Evolutionary conservation across 92 coral and sea anemone genomes (phyloP).

Genomic region (Palythoa heliodiscus): DNA sequence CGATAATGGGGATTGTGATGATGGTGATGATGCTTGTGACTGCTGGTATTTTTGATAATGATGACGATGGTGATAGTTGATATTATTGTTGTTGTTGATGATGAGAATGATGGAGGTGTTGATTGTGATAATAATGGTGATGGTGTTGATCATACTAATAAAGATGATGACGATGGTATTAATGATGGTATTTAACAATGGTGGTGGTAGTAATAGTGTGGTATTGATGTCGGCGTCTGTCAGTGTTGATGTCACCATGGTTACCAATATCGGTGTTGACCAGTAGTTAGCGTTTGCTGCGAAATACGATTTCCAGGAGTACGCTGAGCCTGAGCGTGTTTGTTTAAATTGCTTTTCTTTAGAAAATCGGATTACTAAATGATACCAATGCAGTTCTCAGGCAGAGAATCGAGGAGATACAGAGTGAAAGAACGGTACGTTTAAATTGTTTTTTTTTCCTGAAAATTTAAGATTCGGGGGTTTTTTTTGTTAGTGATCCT

Average conservation of each 20-base stretch:
- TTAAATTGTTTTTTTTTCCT: background rate
- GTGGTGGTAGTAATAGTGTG: background rate
- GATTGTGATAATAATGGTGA: background rate
- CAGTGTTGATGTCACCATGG: background rate
- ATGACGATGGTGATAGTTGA: background rate
- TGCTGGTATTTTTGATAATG: background rate
- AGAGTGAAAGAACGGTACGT: constrained; percentile 41
- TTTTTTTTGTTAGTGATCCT: background rate
- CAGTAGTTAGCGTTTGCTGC: no score
- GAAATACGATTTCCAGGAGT: background rate
- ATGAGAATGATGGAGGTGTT: background rate
- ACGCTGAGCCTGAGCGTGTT: background rate
- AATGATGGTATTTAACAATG: background rate
- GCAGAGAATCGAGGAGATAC: constrained; percentile 65
- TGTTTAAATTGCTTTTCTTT: background rate
- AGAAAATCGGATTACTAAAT: constrained; percentile 73
- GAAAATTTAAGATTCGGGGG: background rate
- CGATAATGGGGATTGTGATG: no score
- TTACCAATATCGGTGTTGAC: background rate
- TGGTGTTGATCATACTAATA: background rate
- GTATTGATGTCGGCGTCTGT: background rate
- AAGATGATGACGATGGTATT: background rate
- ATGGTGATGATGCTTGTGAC: no score
- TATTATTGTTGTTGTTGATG: no score
- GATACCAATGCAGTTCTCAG: constrained; percentile 68